Conservation (phyloP, 1,140 invertebrate species). For the Drosophila nigromelanica region DNA sequence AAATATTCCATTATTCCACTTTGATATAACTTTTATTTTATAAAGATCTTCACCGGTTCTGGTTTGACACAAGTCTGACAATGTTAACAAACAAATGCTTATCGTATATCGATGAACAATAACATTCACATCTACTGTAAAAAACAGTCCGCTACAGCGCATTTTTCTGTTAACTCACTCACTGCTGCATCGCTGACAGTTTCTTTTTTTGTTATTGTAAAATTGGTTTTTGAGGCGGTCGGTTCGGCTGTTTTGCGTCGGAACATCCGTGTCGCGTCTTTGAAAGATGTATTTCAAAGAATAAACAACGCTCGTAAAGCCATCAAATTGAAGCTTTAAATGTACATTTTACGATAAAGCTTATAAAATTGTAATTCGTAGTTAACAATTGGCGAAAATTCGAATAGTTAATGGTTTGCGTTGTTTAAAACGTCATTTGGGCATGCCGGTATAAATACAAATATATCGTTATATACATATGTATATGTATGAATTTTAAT, state of each 20-base stretch:
- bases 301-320: neutral
- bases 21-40: no score
- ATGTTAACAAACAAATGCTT: neutral
- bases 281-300: constrained; percentile 30
- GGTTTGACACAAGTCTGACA: neutral
- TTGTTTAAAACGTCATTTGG: neutral
- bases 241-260: constrained; percentile 29
- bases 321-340: constrained; percentile 9
- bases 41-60: no score
- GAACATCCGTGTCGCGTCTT: constrained; percentile 11
- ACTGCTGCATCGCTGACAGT: constrained; percentile 12
- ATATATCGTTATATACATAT: neutral
- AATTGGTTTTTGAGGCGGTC: constrained; percentile 36
- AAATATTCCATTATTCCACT: no score
- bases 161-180: constrained; percentile 17
- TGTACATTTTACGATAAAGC: constrained; percentile 9
- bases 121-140: constrained; percentile 1
- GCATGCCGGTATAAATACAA: constrained; percentile 19
- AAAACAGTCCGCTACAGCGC: constrained; percentile 6
- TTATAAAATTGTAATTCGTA: neutral
- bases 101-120: constrained; percentile 24
- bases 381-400: neutral
- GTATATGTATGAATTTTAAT: constrained; percentile 2
- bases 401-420: constrained; percentile 4
- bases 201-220: constrained; percentile 40